phyloP scores from a whole-genome alignment of 2,888 invertebrate species.

The Erebia ligea region DNA sequence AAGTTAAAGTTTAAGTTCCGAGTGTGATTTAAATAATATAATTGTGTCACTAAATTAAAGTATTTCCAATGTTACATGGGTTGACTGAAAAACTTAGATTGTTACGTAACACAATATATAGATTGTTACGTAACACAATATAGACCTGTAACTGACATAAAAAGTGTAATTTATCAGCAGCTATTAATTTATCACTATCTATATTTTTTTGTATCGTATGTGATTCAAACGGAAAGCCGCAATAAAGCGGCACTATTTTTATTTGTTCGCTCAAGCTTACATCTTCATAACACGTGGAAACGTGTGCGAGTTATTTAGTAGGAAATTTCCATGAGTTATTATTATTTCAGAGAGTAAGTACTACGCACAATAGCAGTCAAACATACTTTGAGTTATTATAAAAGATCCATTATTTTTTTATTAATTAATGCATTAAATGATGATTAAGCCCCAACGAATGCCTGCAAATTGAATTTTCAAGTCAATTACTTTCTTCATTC shows the following conservation, averaged over 20 bases:
- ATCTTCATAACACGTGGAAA: conserved; percentile 2
- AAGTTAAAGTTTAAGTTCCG: too few relatives aligned
- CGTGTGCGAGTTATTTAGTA: not conserved
- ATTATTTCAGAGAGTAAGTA: not conserved
- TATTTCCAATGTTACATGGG: too few relatives aligned
- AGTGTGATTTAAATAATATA: too few relatives aligned
- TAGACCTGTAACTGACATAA: too few relatives aligned
- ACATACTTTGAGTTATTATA: not conserved
- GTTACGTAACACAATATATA: too few relatives aligned
- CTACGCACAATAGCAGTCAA: too few relatives aligned
- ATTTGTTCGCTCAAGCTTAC: conserved; percentile 3
- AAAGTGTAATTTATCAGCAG: too few relatives aligned
- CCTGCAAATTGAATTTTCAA: not conserved
- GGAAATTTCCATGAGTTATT: not conserved
- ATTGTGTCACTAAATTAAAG: too few relatives aligned
- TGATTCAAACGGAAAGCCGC: not conserved
- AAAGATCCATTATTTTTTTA: not conserved
- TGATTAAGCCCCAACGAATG: not conserved
- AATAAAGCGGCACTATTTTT: not conserved
- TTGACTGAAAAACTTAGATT: too few relatives aligned
- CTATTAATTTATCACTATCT: too few relatives aligned
- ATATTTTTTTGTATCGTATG: not conserved
- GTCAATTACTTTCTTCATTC: conserved; percentile 12
- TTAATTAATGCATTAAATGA: not conserved
- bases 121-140: too few relatives aligned